A percentile compares a stretch with the other conserved stretches of the same genome.
phyloP scores from a whole-genome alignment of 2,888 invertebrate species.

The Hydroisotoma schaefferi region DNA sequence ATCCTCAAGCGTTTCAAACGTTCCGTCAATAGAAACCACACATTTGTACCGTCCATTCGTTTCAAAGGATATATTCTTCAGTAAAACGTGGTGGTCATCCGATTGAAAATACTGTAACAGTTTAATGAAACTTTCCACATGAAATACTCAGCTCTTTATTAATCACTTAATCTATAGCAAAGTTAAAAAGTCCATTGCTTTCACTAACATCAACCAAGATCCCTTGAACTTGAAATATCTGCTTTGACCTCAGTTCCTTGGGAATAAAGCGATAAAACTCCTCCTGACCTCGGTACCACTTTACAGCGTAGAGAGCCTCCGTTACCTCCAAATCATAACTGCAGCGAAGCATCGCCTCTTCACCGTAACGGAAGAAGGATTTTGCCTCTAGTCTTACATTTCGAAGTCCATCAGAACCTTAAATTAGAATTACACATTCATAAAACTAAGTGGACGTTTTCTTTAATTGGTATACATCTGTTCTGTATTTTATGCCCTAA shows the following conservation, averaged over 20 bases:
- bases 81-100: conserved; percentile 16
- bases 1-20: conserved; percentile 8
- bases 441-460: too few species aligned
- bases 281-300: conserved; percentile 28
- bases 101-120: conserved; percentile 12
- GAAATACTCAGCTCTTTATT: not conserved
- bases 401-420: conserved; percentile 7
- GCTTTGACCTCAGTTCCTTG: conserved; percentile 22
- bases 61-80: conserved; percentile 16
- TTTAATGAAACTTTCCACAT: not conserved
- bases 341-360: conserved; percentile 19
- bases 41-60: conserved; percentile 18
- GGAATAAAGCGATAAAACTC: conserved; percentile 34
- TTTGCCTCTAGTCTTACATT: conserved; percentile 12
- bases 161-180: not conserved
- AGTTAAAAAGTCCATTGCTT: too few species aligned
- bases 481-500: too few species aligned
- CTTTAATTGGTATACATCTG: too few species aligned
- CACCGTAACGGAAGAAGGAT: conserved; percentile 12
- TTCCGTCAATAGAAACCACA: conserved; percentile 10
- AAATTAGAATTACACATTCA: too few species aligned
- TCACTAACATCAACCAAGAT: conserved; percentile 29
- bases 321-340: conserved; percentile 18
- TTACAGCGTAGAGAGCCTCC: conserved; percentile 27
- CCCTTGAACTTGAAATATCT: conserved; percentile 18